Percentiles rank a stretch among this genome's conserved stretches.
These are phyloP conservation scores for Hipposideros larvatus DNA, from an alignment of 2,797 vertebrate species.

Conservation along the genomic window DNA sequence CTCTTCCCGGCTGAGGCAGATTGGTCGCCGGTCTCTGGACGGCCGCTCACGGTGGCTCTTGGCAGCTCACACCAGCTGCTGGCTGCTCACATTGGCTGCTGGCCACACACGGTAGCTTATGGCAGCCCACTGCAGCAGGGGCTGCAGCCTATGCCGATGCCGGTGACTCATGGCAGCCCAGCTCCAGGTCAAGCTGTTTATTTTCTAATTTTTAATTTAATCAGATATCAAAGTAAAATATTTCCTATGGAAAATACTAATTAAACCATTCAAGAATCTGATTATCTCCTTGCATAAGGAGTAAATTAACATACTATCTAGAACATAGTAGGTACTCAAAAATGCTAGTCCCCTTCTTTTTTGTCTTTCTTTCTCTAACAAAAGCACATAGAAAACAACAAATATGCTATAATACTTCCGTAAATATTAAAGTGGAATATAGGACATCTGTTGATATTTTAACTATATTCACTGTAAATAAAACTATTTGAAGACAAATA, in stretches of 20 bases:
- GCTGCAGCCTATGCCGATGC: no score
- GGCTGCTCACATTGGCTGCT: no score
- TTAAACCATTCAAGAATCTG: background rate
- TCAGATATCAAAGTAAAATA: background rate
- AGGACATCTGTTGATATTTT: background rate
- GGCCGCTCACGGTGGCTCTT: no score
- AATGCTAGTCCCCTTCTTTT: background rate
- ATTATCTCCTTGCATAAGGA: background rate
- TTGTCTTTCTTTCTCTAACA: background rate
- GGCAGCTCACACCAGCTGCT: no score
- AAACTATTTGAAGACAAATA: background rate
- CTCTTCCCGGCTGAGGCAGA: no score
- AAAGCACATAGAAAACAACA: background rate
- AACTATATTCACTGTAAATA: background rate
- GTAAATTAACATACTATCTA: background rate
- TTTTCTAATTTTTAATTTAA: conserved; percentile 9
- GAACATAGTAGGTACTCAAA: background rate
- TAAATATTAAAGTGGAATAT: conserved; percentile 17
- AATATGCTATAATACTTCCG: background rate
- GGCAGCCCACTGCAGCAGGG: no score
- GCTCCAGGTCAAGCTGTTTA: background rate
- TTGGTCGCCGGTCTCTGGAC: no score
- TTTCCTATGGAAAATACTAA: background rate
- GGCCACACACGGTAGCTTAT: no score
- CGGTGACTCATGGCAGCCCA: no score